Conservation (phyloP, 2,888 invertebrate species). For the Spisula subtruncata region DNA sequence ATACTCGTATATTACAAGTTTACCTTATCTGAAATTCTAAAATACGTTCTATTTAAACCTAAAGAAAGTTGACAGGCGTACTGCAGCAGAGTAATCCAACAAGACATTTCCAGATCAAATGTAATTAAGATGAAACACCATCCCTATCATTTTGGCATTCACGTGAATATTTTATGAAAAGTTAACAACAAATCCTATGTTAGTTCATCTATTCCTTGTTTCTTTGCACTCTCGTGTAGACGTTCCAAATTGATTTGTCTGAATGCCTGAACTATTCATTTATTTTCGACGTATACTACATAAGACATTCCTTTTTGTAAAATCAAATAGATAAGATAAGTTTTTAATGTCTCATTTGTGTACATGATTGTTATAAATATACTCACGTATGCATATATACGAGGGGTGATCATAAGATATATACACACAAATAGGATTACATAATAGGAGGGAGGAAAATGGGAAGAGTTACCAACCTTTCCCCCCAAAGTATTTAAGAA, state of each 20-base stretch:
- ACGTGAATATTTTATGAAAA: slow-evolving; percentile 12
- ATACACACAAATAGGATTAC: too few relatives aligned
- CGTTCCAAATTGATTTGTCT: slow-evolving; percentile 4
- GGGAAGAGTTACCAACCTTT: too few relatives aligned
- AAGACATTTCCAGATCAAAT: background rate
- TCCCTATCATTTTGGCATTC: slow-evolving; percentile 23
- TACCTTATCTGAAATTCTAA: background rate
- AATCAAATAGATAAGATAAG: background rate
- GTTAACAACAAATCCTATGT: background rate
- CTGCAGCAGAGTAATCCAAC: background rate
- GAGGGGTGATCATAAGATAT: too few relatives aligned
- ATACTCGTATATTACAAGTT: too few relatives aligned
- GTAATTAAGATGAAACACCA: background rate
- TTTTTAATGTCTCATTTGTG: background rate
- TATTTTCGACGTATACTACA: background rate
- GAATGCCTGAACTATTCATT: background rate
- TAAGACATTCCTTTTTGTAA: background rate
- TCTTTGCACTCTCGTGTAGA: background rate
- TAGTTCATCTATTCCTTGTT: background rate
- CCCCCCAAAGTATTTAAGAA: too few relatives aligned
- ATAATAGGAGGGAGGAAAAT: too few relatives aligned
- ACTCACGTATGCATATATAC: too few relatives aligned
- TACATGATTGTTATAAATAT: background rate
- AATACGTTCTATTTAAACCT: slow-evolving; percentile 4
- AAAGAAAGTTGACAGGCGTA: slow-evolving; percentile 1